Conservation (phyloP, 2,113 vertebrate species). For the Myxocyprinus asiaticus region DNA sequence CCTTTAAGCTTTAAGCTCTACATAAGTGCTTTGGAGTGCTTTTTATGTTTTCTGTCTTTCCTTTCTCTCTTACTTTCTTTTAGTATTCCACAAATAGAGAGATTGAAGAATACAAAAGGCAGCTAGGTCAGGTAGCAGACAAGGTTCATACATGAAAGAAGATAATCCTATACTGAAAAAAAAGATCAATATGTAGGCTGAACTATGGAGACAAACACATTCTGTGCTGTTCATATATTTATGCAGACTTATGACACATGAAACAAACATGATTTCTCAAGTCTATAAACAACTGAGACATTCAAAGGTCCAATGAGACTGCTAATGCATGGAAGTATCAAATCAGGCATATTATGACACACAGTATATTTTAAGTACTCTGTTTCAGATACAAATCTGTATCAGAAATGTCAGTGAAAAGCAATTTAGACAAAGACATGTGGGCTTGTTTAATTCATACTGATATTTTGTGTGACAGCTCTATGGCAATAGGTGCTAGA, state of each 20-base stretch:
- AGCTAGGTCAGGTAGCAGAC: not conserved
- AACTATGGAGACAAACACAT: not conserved
- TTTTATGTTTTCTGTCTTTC: not conserved
- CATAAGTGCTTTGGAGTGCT: not conserved
- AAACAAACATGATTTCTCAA: not conserved
- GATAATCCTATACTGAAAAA: not conserved
- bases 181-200: not conserved
- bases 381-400: not conserved
- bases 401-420: not conserved
- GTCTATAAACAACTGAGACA: not conserved
- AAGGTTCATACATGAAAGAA: not conserved
- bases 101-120: no score
- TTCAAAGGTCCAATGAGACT: not conserved
- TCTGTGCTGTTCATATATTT: not conserved
- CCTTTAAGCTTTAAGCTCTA: not conserved
- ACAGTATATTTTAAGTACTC: not conserved
- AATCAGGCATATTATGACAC: not conserved
- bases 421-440: not conserved
- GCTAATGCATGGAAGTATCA: not conserved
- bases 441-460: not conserved
- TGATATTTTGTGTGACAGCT: not conserved
- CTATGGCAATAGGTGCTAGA: not conserved
- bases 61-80: not conserved
- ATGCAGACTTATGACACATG: not conserved
- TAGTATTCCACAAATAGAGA: no score